Base-by-base conservation (phyloP, 2,113 vertebrate species). In the Monarcha castaneiventris region DNA sequence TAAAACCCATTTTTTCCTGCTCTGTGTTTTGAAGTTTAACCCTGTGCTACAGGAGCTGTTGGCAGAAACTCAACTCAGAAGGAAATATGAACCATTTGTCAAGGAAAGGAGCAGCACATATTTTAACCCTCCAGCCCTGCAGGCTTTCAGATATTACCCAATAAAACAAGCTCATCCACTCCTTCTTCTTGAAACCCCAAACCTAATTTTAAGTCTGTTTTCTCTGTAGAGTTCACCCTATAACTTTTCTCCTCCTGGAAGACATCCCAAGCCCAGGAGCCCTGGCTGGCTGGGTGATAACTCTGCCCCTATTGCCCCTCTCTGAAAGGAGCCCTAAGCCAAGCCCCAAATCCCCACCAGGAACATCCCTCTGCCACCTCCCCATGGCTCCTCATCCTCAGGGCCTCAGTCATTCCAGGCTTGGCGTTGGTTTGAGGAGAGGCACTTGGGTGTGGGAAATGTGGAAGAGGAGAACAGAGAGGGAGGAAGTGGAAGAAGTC, bases 41-140 rank as follows among this genome's bases (percentile, higher is more conserved):
- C 80, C 91, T 87, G 4, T 62, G 80, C 73, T 81, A 61, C 17
- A 0, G 59, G 95, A 78, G 13, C 91, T 75, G 68, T 64, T 92
- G 90, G 89, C 85, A 71, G 55, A 35, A 77, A 35, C 83, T 84
- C 96, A 86, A 1, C 86, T 63, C 76, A 1, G 85, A 80, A 92
- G 83, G 86, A 93, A 93, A 80, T 92, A 88, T 8, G 79, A 96
- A 62, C 83, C 79, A 66, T 96, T 94, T 93, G 79, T 95, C 92
- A 95, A 52, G 61, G 77, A 35, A 41, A 90, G 72, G 16, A 92
- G 82, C 82, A 51, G 85, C 82, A 92, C 43, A 13, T 67, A 82
- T 62, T 84, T 90, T 43, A 94, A 79, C 83, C 63, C 59, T 90
- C 8, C 63, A 88, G 56, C 67, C 85, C 67, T 69, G 71, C 51